A percentile compares a stretch with the other conserved stretches of the same genome.
Evolutionary conservation across 2,797 vertebrate genomes (phyloP).

Genomic region (Enteromius viviparus): DNA sequence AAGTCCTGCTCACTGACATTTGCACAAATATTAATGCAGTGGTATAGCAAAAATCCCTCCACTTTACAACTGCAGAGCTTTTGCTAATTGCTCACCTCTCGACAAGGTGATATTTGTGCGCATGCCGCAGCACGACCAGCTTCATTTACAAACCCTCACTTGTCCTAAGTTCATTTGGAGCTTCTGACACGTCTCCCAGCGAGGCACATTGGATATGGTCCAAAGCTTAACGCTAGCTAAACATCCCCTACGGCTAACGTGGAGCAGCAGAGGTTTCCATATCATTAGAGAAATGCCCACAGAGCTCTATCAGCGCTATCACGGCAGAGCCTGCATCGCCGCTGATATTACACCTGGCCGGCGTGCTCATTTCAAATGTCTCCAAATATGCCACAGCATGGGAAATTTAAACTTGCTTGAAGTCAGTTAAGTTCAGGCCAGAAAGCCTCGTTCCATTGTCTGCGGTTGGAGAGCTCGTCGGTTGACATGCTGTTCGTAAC

Average conservation of each 20-base stretch:
- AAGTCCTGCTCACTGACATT: neutral
- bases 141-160: conserved; percentile 28
- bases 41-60: neutral
- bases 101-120: conserved; percentile 6
- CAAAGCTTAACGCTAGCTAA: conserved; percentile 49
- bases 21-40: neutral
- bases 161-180: conserved; percentile 38
- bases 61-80: neutral
- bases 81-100: conserved; percentile 4
- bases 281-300: conserved; percentile 18
- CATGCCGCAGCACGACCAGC: neutral
- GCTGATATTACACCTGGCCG: conserved; percentile 36
- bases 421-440: conserved; percentile 15
- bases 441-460: neutral
- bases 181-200: conserved; percentile 28
- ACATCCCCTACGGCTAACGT: conserved; percentile 27
- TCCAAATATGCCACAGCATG: conserved; percentile 17
- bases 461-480: neutral
- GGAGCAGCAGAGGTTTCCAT: conserved; percentile 18
- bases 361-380: neutral
- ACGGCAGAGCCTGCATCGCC: conserved; percentile 28
- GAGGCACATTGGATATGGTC: conserved; percentile 47
- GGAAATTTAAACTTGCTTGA: conserved; percentile 9
- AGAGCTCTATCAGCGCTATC: conserved; percentile 20
- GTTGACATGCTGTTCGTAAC: neutral